Base-by-base conservation (phyloP, 2,888 invertebrate genomes). In the Phengaris alcon region DNA sequence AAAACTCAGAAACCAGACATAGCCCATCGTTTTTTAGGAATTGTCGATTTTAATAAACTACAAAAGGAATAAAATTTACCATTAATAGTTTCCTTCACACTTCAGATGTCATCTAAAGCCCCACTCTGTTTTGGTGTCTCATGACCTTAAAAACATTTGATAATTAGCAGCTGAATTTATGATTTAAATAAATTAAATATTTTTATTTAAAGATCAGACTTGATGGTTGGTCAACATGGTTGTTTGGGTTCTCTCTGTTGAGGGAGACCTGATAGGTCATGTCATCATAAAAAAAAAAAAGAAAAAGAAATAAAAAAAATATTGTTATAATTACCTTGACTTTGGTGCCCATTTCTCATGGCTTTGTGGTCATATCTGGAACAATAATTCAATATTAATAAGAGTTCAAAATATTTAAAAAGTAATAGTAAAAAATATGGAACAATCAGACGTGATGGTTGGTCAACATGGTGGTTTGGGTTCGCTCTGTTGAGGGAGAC, bases 401-500 rank as follows among this genome's bases (percentile, higher is more conserved):
- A 7, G 12, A 54, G 15, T 22, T 59, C 10, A 22, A 10, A 22
- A 10, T 10, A 57, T 9, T 15, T 57, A 15, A 22, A 59, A 5
- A 59, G 54, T 8, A 3, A 9, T 10, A 10, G 13, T 13, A n/a
- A 7, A 7, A 35, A 35, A 22, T 51, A 1, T 5, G 22, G 15
- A 64, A 22, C 15, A 73, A 79, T 81, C 80, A 81, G 81, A 81
- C 80, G 76, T 10, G 51, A 75, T 74, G 57, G 73, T 52, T 80
- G 79, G 82, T 86, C 86, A 87, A 86, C 86, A 87, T 84, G 86
- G 84, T 86, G 79, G 68, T 77, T 78, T 88, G 89, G 90, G 90
- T 91, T 91, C 90, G n/a, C 90, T 91, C 91, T 91, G 90, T 80
- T 84, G 90, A 91, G 90, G 90, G 90, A 91, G 91, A 91, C 91